Evolutionary conservation across 2,797 vertebrate genomes (phyloP), one percentile per base, ranked within the genome.

Genomic region (Kryptopterus vitreolus): DNA sequence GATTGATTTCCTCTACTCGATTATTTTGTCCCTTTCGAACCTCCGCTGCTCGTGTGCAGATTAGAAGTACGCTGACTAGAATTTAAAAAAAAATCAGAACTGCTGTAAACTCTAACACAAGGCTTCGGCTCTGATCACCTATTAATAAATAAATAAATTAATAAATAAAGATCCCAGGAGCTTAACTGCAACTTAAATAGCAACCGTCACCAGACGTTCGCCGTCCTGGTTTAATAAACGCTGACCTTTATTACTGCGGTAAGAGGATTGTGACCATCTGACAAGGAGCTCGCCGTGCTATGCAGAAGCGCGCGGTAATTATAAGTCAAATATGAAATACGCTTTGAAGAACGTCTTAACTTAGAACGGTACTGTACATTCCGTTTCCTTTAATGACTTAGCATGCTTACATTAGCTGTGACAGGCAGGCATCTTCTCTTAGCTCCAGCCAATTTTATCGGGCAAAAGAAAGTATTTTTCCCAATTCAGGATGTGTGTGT

Each of bases 221-320:
- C 20, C 1, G 31, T 22, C 38, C 31, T 10, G 33, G 20, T 46
- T 68, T 68, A 46, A 68, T 68, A 68, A 46, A 68, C 2, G 65
- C 65, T 68, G 65, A 68, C 63, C 35, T 68, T 46, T 46, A 68
- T 68, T 43, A 43, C 65, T 46, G 38, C 3, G 12, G 65, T 68
- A 68, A 68, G 38, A 68, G 65, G 65, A 70, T 52, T 52, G 46
- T 18, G 68, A 52, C 50, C 68, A 52, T 70, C 46, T 31, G 68
- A 70, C 68, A 31, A 31, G 46, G 31, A 52, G 46, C 46, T 31
- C 16, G 15, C 26, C 13, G 29, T 24, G 5, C 46, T 20, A 50
- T 20, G 3, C 15, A 69, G 66, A 50, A 29, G 43, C 16, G 16
- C 63, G 8, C 24, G 20, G 7, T 50, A 50, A 69, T 69, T 69